Evolutionary conservation across 2,113 vertebrate genomes (phyloP), one percentile per base, ranked within the genome.

Genomic region (Cebus imitator): DNA sequence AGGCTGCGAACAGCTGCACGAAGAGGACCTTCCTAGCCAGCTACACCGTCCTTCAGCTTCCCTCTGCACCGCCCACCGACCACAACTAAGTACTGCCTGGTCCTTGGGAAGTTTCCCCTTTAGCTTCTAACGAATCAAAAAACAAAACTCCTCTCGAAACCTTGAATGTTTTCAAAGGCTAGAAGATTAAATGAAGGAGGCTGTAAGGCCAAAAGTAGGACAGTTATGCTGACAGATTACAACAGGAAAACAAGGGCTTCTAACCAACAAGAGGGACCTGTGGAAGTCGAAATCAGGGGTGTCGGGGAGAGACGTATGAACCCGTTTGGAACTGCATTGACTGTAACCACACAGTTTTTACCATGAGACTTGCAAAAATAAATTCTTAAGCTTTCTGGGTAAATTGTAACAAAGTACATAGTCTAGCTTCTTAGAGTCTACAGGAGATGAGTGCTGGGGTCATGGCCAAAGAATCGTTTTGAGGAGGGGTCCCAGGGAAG

Each of bases 91-190:
- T 35, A 21, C 2, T 68, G 10, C 20, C 30, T n/a, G 82, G 50
- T 14, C 43, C 30, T 94, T 16, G 27, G 70, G 45, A 57, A 48
- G 55, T 52, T 55, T 91, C 55, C 40, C 48, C n/a, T 64, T 81
- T 75, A 72, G 64, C 73, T 94, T 92, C 48, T 64, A 83, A 89
- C 68, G 27, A 80, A 91, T 55, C 14, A 14, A 21, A 43, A 23
- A 20, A 2, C 35, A 80, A 80, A 12, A 37, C 6, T 4, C n/a
- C 68, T 20, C 48, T 32, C 12, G n/a, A 16, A 23, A 90, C n/a
- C 37, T 20, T 82, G 30, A 87, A 84, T 81, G 32, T 79, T 45
- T 87, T 80, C 48, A 32, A 37, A 90, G 90, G 40, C 23, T 52
- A 66, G 55, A 58, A 80, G 43, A 12, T 52, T 58, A 79, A 83